phyloP scores from a whole-genome alignment of 2,888 invertebrate species.

The Epsilonema sp. region DNA sequence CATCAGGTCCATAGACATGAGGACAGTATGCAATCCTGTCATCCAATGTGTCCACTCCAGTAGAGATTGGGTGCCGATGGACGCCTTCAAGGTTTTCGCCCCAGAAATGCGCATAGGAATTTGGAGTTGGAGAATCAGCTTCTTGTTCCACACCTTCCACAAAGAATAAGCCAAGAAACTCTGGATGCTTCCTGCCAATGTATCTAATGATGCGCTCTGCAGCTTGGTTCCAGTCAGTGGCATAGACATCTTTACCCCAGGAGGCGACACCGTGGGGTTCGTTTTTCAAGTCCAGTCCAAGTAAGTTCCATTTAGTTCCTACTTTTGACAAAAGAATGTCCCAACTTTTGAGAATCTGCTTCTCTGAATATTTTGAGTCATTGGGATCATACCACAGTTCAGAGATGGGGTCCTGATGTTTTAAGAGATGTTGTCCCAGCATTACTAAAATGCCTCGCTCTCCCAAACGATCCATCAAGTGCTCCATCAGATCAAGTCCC shows the following conservation, averaged over 20 bases:
- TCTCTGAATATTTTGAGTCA: background rate
- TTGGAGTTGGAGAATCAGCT: background rate
- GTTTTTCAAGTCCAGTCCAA: constrained; percentile 4
- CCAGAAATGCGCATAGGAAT: background rate
- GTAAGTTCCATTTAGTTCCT: background rate
- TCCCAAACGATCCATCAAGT: background rate
- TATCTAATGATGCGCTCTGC: constrained; percentile 5
- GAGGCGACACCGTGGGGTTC: constrained; percentile 8
- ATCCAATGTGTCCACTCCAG: background rate
- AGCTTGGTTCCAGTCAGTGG: constrained; percentile 7
- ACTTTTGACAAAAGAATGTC: background rate
- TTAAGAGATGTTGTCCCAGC: background rate
- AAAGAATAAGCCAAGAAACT: background rate
- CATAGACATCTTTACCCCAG: constrained; percentile 6
- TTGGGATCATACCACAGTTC: constrained; percentile 2
- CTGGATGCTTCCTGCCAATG: background rate
- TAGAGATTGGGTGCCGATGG: background rate
- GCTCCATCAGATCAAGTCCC: background rate
- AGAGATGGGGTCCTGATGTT: background rate
- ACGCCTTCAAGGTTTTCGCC: background rate
- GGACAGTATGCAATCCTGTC: background rate
- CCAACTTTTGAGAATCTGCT: background rate
- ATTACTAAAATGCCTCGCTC: constrained; percentile 1
- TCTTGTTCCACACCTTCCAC: background rate
- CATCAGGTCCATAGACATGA: background rate